Percentiles rank a stretch among this genome's conserved stretches.
phyloP scores from a whole-genome alignment of 1,140 invertebrate species.

The Drosophila rufa region DNA sequence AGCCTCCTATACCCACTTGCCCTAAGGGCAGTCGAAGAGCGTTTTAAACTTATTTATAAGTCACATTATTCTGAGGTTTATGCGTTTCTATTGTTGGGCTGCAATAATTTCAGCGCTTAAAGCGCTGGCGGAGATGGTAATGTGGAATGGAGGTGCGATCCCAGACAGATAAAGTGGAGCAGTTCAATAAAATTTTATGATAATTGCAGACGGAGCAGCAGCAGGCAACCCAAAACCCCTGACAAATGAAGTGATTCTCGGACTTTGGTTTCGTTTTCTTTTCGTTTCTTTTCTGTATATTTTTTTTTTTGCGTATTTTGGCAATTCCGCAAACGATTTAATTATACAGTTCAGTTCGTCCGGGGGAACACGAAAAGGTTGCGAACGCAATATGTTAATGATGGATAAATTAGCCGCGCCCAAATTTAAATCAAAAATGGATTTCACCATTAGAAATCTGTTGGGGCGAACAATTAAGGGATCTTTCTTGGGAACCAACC shows the following conservation, averaged over 20 bases:
- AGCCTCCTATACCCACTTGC: neutral
- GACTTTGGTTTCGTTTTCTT: constrained; percentile 20
- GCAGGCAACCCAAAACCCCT: constrained; percentile 27
- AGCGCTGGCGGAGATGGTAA: constrained; percentile 54
- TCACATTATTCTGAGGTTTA: constrained; percentile 76
- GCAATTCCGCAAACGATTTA: constrained; percentile 54
- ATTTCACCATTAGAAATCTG: constrained; percentile 56
- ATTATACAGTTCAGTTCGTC: constrained; percentile 50
- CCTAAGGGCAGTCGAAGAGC: neutral
- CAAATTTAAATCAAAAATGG: constrained; percentile 49
- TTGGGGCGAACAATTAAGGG: constrained; percentile 50
- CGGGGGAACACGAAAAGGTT: neutral
- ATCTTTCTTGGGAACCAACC: constrained; percentile 57
- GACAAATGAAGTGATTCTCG: constrained; percentile 77
- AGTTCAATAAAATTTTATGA: constrained; percentile 78
- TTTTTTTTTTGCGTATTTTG: constrained; percentile 24
- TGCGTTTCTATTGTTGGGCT: constrained; percentile 77
- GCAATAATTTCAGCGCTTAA: constrained; percentile 78
- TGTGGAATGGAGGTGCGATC: constrained; percentile 35
- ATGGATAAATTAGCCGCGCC: constrained; percentile 42
- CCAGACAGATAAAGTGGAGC: constrained; percentile 77
- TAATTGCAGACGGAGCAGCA: constrained; percentile 64
- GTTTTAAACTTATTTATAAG: constrained; percentile 50
- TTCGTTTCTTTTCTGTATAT: neutral
- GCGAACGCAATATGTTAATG: constrained; percentile 35